phyloP scores from a whole-genome alignment of 2,888 invertebrate species.

The Chrysolina haemoptera region DNA sequence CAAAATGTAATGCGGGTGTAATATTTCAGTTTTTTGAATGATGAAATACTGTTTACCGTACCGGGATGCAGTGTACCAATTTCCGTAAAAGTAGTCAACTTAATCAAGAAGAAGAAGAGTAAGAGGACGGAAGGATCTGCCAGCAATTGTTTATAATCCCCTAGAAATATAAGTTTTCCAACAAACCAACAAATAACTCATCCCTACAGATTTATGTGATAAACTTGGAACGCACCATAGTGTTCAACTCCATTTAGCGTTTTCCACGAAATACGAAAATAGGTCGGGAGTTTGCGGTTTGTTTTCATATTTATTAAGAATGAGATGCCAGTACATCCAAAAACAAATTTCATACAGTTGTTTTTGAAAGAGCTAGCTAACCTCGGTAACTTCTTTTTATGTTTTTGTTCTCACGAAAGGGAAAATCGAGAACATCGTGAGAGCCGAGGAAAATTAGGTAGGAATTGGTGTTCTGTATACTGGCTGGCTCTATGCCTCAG shows the following conservation, averaged over 20 bases:
- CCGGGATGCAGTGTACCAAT: slow-evolving; percentile 51
- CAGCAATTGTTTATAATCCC: slow-evolving; percentile 60
- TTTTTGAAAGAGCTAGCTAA: too few species aligned
- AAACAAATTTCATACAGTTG: too few species aligned
- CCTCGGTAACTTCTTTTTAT: too few species aligned
- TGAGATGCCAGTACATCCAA: not conserved
- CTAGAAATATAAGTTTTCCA: slow-evolving; percentile 57
- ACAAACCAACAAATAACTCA: slow-evolving; percentile 60
- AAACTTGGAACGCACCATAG: slow-evolving; percentile 52
- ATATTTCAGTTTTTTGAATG: too few species aligned
- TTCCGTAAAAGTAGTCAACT: slow-evolving; percentile 61
- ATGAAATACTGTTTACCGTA: slow-evolving; percentile 38
- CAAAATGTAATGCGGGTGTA: too few species aligned
- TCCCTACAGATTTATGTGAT: slow-evolving; percentile 60
- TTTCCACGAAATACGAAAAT: slow-evolving; percentile 40
- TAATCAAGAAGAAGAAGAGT: slow-evolving; percentile 56
- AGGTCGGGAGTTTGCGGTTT: slow-evolving; percentile 8
- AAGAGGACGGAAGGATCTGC: slow-evolving; percentile 53
- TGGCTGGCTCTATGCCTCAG: too few species aligned
- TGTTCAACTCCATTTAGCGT: slow-evolving; percentile 40
- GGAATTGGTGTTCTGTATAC: too few species aligned
- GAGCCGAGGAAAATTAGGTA: too few species aligned
- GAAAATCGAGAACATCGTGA: too few species aligned
- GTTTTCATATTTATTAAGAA: too few species aligned
- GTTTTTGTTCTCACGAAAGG: too few species aligned